These are phyloP conservation scores for Drosophila infuscata DNA, from an alignment of 2,888 invertebrate genomes.

Conservation along the genomic window DNA sequence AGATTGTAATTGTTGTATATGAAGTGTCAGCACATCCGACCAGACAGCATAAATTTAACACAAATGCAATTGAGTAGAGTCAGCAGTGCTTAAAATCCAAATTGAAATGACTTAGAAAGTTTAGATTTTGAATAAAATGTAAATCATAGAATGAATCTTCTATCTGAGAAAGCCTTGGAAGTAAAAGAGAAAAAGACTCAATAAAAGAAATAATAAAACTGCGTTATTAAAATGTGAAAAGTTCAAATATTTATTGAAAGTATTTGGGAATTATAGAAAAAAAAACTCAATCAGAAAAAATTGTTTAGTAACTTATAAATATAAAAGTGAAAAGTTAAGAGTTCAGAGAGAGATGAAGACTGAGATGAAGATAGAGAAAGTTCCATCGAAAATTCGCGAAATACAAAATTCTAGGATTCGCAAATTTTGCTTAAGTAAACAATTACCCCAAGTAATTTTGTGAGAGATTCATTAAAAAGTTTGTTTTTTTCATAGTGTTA, in stretches of 20 bases:
- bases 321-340: neutral
- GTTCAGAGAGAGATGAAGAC: neutral
- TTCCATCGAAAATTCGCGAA: neutral
- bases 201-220: no score
- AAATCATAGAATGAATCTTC: neutral
- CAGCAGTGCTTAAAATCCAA: neutral
- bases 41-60: slow-evolving; percentile 8
- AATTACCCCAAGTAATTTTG: neutral
- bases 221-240: no score
- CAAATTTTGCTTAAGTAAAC: neutral
- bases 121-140: neutral
- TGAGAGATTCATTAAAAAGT: neutral
- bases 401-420: neutral
- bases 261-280: no score
- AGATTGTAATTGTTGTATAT: slow-evolving; percentile 48
- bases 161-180: neutral
- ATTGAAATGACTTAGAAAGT: neutral
- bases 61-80: slow-evolving; percentile 12
- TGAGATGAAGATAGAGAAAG: neutral
- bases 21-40: slow-evolving; percentile 1
- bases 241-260: neutral
- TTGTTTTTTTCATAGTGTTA: neutral
- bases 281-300: neutral
- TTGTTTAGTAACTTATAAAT: no score
- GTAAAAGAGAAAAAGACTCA: no score